Base-by-base conservation (phyloP, 2,113 vertebrate species). In the Aspidoscelis tigris region DNA sequence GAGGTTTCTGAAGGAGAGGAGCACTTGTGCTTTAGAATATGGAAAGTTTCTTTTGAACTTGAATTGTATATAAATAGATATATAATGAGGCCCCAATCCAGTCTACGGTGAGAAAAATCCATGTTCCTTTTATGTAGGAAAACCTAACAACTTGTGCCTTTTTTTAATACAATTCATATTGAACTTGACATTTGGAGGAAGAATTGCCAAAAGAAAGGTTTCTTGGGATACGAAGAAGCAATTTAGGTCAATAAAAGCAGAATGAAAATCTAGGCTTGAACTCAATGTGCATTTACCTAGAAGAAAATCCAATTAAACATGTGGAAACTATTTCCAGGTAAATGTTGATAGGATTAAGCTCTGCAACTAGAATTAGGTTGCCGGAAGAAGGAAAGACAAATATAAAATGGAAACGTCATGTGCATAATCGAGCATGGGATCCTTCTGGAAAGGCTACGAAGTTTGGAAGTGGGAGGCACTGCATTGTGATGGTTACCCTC, bases 41-140 rank as follows among this genome's bases (percentile, higher is more conserved):
- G 58, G 39, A 74, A 14, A 16, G 9, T 5, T 61, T 50, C 10
- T 80, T 80, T 80, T 80, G 50, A 80, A 80, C 80, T 74, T 83
- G 24, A 7, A 75, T 66, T 61, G 58, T 58, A 71, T 66, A 26
- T 20, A 75, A 16, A 26, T 14, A 75, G 9, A 66, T 12, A 75
- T 58, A 77, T 65, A 8, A 26, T 47, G 71, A 82, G 43, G 16
- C 75, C 72, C 72, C 58, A 71, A 44, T 82, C 55, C 24, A 7
- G 47, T 75, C 9, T 22, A 50, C 68, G 22, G 55, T 24, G 21
- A 21, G 47, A 69, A 18, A 39, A 69, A 76, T 21, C 22, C 24
- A 55, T 18, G 16, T 76, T 58, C 12, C 18, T 12, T 61, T 61
- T 61, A 61, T 61, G 55, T 12, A 9, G 55, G 16, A 9, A 55